Base-by-base conservation (phyloP, 2,113 vertebrate species). In the Leiothrix lutea region DNA sequence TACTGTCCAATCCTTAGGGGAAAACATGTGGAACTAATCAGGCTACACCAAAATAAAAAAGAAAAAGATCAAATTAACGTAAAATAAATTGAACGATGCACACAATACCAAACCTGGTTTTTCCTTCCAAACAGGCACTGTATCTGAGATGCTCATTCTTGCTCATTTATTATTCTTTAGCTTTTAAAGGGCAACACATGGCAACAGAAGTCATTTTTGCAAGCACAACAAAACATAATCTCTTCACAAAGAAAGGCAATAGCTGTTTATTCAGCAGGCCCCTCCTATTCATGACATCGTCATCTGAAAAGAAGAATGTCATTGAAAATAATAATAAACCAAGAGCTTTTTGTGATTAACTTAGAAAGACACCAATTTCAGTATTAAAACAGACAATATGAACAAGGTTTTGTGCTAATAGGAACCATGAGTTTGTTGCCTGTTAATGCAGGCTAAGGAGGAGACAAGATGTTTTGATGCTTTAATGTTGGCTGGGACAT, bases 21-120 rank as follows among this genome's bases (percentile, higher is more conserved):
- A 73, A 93, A 94, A 95, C 95, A 96, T 51, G 67, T 96, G 95
- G 93, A 92, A 96, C 44, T 88, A 82, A 94, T 96, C 90, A 80
- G 33, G 66, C 23, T 73, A 40, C 36, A 44, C 35, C 18, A 16
- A 80, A 82, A 60, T 75, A 74, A 82, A 74, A 31, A 74, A 25
- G 8, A 62, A 26, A 66, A 11, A 61, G 0, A 54, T 50, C 67
- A 77, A 94, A 86, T 92, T 81, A 84, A 79, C 57, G 9, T 64
- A 64, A 92, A 91, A 84, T 31, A 90, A 94, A 74, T 47, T 47
- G 56, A 80, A 87, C 2, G 0, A 77, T 0, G 0, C 42, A 67
- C 35, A 82, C 4, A 0, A 51, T 56, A 93, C 13, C 26, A 83
- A 95, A 94, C 26, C n/a, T 64, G 67, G 64, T 60, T 90, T 91